Evolutionary conservation across 2,113 vertebrate species (phyloP).

Genomic region (Tragelaphus scriptus): DNA sequence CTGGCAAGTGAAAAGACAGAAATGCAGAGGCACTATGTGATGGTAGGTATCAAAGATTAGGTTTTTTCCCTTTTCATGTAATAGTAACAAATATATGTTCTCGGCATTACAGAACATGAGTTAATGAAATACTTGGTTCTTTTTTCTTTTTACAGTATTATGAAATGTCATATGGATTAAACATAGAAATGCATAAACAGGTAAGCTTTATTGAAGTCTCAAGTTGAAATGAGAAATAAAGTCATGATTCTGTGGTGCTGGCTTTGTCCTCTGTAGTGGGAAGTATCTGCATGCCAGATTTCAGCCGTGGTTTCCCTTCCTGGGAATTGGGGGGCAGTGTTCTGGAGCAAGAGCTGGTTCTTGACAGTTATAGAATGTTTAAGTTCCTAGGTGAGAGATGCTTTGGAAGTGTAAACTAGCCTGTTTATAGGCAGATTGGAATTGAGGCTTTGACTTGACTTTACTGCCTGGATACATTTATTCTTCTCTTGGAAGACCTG

Average conservation of each 20-base stretch:
- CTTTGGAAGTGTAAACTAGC: conserved; percentile 18
- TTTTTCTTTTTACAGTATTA: conserved; percentile 84
- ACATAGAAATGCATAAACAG: conserved; percentile 93
- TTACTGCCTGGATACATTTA: background rate
- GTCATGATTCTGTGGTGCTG: background rate
- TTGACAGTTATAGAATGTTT: background rate
- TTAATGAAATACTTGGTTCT: conserved; percentile 51
- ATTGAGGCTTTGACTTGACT: background rate
- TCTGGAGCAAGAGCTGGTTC: background rate
- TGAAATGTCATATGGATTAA: conserved; percentile 91
- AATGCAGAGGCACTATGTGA: conserved; percentile 98
- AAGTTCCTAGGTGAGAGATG: background rate
- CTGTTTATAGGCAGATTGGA: background rate
- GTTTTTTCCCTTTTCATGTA: conserved; percentile 18
- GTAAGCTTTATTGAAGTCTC: conserved; percentile 79
- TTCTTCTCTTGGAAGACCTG: background rate
- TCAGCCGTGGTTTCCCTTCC: background rate
- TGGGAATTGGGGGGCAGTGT: background rate
- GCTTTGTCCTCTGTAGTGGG: background rate
- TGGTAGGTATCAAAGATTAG: conserved; percentile 84
- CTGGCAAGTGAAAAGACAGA: conserved; percentile 97
- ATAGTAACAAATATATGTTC: background rate
- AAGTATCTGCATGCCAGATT: background rate
- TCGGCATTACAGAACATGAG: background rate
- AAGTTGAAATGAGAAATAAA: conserved; percentile 27